phyloP scores from a whole-genome alignment of 2,888 invertebrate genomes.

The Labia minor region DNA sequence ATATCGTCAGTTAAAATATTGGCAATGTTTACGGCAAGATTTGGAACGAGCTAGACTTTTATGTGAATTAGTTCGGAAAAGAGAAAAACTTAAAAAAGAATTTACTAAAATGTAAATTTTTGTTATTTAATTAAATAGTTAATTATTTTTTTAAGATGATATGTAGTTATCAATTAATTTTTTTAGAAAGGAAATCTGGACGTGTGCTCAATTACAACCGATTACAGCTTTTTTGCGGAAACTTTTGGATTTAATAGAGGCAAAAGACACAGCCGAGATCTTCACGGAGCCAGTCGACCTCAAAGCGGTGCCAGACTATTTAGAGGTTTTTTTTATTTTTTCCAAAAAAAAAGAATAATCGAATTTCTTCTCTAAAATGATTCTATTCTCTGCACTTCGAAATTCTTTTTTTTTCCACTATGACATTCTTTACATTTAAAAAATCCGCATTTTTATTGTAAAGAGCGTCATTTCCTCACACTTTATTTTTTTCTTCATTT shows the following conservation, averaged over 20 bases:
- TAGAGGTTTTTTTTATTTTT: slow-evolving; percentile 46
- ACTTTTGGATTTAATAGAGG: slow-evolving; percentile 62
- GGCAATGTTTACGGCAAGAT: slow-evolving; percentile 88
- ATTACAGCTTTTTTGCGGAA: slow-evolving; percentile 66
- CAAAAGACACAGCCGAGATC: slow-evolving; percentile 73
- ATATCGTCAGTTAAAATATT: slow-evolving; percentile 80
- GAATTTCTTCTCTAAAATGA: too few relatives aligned
- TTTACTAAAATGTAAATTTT: slow-evolving; percentile 53
- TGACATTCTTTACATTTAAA: neutral
- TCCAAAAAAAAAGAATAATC: neutral
- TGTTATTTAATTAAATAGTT: slow-evolving; percentile 9
- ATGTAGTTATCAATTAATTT: neutral
- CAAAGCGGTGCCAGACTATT: slow-evolving; percentile 60
- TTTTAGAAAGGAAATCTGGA: slow-evolving; percentile 57
- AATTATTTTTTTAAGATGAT: neutral
- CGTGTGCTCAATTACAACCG: slow-evolving; percentile 71
- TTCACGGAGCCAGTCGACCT: slow-evolving; percentile 89
- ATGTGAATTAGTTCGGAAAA: slow-evolving; percentile 87
- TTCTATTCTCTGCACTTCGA: neutral
- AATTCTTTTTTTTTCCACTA: neutral
- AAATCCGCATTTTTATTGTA: too few relatives aligned
- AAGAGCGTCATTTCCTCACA: neutral
- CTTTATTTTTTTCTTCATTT: neutral
- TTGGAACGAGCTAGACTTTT: slow-evolving; percentile 83
- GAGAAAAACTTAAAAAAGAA: slow-evolving; percentile 89